Base-by-base conservation (phyloP, 30 jellyfish, hydroid and myxozoan species). In the Euphysa ruthae region DNA sequence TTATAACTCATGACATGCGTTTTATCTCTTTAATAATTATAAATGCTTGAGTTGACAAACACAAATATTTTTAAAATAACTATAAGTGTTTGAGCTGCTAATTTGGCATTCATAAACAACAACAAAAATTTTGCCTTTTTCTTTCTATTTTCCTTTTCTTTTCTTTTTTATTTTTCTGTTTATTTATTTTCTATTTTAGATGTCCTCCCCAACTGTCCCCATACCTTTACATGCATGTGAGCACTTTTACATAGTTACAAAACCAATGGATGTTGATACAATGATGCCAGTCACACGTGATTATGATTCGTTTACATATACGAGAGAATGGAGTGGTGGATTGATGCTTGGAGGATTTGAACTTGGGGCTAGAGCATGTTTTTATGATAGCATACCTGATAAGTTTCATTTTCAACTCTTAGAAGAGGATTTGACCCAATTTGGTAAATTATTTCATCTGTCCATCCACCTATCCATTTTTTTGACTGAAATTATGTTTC, bases 311-410 rank as follows among this genome's bases (percentile, higher is more conserved):
- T 32, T 50, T 32, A 30, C 91, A 4, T 87, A 87, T 65, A 70
- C 73, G 6, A 73, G 97, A 50, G 97, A 87, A 70, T 87, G 97
- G 97, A 79, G 94, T 66, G 97, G 97, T 3, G 97, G 97, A 3
- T 43, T 87, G 33, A 51, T 87, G 89, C 71, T 64, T 61, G 97
- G 97, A 44, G 94, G 97, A 0, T 87, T 87, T 54, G 97, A 87
- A 44, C 82, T 83, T 25, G 49, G 63, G 12, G 88, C 77, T 8
- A 79, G 73, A 70, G 82, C 97, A 3, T 87, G 97, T 43, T 87
- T 87, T 66, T 79, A 78, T 43, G 87, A 87, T 21, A 55, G 55
- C 8, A 71, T 79, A 19, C 97, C 97, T 22, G 74, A 72, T 1
- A 68, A 79, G 44, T 87, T 87, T 63, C 93, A 79, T 42, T 87